Evolutionary conservation across 2,113 vertebrate genomes (phyloP).

Genomic region (Octodon degus): DNA sequence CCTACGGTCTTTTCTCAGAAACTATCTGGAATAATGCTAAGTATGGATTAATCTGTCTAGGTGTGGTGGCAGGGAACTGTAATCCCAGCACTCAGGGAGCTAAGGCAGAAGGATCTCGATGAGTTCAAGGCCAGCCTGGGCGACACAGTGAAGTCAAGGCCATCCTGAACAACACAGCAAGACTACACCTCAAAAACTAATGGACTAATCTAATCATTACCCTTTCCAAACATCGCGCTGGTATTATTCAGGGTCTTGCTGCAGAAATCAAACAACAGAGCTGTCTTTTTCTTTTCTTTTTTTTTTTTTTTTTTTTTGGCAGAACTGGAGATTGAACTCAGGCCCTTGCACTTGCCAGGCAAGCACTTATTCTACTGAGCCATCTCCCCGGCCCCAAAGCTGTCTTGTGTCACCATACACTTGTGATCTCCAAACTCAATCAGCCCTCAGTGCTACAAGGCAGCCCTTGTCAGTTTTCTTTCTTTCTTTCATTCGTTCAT

Average conservation of each 20-base stretch:
- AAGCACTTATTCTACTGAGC: too few relatives aligned
- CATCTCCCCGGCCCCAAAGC: neutral
- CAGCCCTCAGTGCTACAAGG: neutral
- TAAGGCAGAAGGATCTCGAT: too few relatives aligned
- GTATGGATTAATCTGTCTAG: neutral
- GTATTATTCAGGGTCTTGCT: neutral
- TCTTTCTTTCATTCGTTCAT: too few relatives aligned
- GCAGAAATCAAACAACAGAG: neutral
- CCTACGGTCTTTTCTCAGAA: neutral
- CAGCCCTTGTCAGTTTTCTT: neutral
- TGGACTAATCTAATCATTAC: neutral
- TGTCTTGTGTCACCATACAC: neutral
- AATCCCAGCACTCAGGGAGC: too few relatives aligned
- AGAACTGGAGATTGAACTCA: too few relatives aligned
- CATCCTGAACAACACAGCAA: too few relatives aligned
- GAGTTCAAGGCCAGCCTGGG: too few relatives aligned
- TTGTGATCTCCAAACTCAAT: neutral
- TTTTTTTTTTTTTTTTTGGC: too few relatives aligned
- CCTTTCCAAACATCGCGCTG: neutral
- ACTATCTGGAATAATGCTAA: neutral
- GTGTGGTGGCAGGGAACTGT: neutral
- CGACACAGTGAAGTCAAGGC: too few relatives aligned
- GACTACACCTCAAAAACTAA: too few relatives aligned
- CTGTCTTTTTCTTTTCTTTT: neutral
- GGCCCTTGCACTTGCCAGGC: too few relatives aligned